These are phyloP conservation scores for Cinclus mexicanus DNA, from an alignment of 2,113 vertebrate species.

Conservation along the genomic window DNA sequence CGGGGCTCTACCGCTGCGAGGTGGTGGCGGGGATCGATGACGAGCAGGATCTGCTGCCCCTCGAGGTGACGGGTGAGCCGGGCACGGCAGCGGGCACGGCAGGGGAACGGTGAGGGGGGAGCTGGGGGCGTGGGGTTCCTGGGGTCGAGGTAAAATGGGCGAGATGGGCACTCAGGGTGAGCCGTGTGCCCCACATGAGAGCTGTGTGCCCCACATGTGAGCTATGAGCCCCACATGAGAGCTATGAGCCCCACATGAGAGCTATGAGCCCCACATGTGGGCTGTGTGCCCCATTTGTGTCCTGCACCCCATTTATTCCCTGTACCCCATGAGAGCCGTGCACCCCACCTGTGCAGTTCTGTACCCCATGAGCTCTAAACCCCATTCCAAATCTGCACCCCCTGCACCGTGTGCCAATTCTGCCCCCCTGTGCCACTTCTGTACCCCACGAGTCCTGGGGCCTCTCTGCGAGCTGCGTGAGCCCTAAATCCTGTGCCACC, in stretches of 20 bases:
- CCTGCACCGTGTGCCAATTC: fast-evolving
- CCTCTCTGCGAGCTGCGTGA: no score
- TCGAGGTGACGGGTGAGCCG: conserved; percentile 90
- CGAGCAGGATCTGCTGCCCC: conserved; percentile 90
- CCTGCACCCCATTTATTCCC: fast-evolving
- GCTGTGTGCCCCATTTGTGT: no score
- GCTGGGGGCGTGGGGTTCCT: fast-evolving
- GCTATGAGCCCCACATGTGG: no score
- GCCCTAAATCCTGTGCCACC: no score
- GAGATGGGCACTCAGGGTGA: fast-evolving
- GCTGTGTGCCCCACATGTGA: no score
- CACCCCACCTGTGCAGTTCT: background rate
- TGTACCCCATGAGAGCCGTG: no score
- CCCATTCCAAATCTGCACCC: no score
- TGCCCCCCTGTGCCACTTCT: no score
- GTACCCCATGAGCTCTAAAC: no score
- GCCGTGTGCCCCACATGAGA: background rate
- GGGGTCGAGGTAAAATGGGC: fast-evolving
- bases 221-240: no score
- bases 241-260: no score
- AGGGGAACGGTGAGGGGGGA: fast-evolving
- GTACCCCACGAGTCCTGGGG: no score
- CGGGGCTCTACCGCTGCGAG: conserved; percentile 92
- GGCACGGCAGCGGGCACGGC: fast-evolving
- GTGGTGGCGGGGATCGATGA: conserved; percentile 93